Evolutionary conservation across 2,113 vertebrate genomes (phyloP), one percentile per base, ranked within the genome.

Genomic region (Pangasianodon hypophthalmus): DNA sequence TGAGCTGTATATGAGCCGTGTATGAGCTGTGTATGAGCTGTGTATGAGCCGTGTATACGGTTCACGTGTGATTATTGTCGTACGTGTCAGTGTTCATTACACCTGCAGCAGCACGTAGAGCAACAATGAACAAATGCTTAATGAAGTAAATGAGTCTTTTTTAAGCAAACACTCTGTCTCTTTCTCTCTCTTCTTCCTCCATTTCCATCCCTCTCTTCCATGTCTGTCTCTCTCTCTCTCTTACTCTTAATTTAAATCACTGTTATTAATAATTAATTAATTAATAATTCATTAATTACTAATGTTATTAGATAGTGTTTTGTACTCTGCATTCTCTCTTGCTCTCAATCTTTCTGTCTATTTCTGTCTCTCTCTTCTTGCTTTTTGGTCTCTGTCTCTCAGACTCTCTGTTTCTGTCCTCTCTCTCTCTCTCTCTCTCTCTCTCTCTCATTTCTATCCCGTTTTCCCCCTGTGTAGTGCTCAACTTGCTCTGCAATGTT

Each of bases 401-500:
- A 9, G 60, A 9, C 77, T 52, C 14, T 37, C 26, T 81, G 11
- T 21, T 6, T 44, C 48, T 81, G 24, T 69, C 13, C 26, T 24
- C 6, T 21, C 50, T 56, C 50, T 56, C 14, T 54, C 79, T 54
- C 16, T 41, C n/a, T 82, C n/a, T 24, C 16, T 46, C 29, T 56
- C 19, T 80, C 79, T 54, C 79, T 44, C 13, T 8, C 46, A 1
- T 16, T 2, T n/a, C 18, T 32, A 2, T 32, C 26, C 77, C 1
- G 14, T 54, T 54, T n/a, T 19, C 6, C 79, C 79, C 50, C 79
- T 82, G 79, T 54, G 79, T 82, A 32, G 50, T 3, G 26, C 50
- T 82, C 79, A 83, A 83, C 81, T 83, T 83, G 81, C 81, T 56
- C 81, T 83, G 81, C 81, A 83, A 56, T 83, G 81, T 83, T 83